Evolutionary conservation across 2,888 invertebrate species (phyloP), one percentile per base, ranked within the genome.

Genomic region (Perithous albicinctus): DNA sequence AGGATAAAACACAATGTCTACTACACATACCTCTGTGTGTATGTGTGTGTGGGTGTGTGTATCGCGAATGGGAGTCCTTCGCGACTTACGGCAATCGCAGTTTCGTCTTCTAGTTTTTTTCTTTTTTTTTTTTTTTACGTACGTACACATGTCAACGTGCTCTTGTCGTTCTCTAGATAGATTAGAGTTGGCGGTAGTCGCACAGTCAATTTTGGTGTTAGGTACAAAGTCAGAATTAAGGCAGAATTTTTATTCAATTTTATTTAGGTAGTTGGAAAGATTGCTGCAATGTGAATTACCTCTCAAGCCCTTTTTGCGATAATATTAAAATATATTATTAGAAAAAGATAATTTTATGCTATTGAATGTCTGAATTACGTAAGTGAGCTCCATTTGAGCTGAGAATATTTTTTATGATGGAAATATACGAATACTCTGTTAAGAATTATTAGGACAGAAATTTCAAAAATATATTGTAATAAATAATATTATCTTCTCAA

Each of bases 81-180:
- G 18, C 67, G 10, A 10, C 59, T 51, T n/a, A 61, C 51, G 20
- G 15, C 10, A 73, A 73, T 70, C 54, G 6, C 4, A 61, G 5
- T 18, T 15, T 48, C 5, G 15, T 18, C 7, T n/a, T 46, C 23
- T 29, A 43, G 7, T n/a, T 26, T 8, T 43, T 38, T 64, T 26
- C 5, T 61, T 41, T 20, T 12, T 20, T 38, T 38, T 20, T 38
- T 38, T 35, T 20, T 35, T 15, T 15, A 18, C 12, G 23, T 61
- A 38, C 10, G 12, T 61, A 4, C 18, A 1, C 1, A 20, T 38
- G 1, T 35, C 5, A n/a, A n/a, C n/a, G n/a, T n/a, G n/a, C n/a
- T 0, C 38, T 18, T 12, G 12, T 23, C 23, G 18, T 38, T 48
- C 12, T 20, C 26, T 51, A 26, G 32, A 18, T 10, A 18, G 7